Percentiles rank a stretch among this genome's conserved stretches.
Conservation (phyloP, 1,140 invertebrate genomes). For the Tetranychus cinnabarinus region DNA sequence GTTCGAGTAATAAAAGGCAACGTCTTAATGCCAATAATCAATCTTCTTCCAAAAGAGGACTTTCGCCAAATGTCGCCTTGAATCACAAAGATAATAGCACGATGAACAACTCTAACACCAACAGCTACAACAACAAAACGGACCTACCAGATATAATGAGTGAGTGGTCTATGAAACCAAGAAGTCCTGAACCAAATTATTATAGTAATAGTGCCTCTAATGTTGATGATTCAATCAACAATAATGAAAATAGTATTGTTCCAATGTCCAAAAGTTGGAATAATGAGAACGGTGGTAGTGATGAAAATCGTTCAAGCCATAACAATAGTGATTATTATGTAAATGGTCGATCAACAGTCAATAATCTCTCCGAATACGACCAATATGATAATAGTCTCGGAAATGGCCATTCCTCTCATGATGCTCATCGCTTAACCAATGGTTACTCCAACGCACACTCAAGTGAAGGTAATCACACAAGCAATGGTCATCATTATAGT, state of each 20-base stretch:
- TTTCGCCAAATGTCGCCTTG: not conserved
- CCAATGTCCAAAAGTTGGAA: not conserved
- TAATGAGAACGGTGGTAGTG: not conserved
- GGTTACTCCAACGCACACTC: not conserved
- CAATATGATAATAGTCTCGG: too few relatives aligned
- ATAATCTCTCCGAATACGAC: too few relatives aligned
- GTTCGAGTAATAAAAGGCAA: not conserved
- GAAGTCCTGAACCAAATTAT: not conserved
- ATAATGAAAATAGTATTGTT: not conserved
- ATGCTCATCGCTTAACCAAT: not conserved
- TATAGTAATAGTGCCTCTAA: not conserved
- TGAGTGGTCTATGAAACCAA: conserved; percentile 1
- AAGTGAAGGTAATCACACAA: not conserved
- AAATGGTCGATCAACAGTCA: too few relatives aligned
- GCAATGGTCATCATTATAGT: not conserved
- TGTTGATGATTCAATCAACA: not conserved
- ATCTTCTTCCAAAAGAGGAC: not conserved
- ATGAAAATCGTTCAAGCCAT: not conserved
- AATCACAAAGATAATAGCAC: not conserved
- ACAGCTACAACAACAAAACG: not conserved
- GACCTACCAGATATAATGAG: not conserved
- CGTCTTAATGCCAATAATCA: not conserved
- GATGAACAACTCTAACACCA: not conserved
- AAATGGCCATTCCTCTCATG: not conserved
- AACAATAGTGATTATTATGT: not conserved